Base-by-base conservation (phyloP, 1,140 invertebrate species). In the Tetraneura akinire region DNA sequence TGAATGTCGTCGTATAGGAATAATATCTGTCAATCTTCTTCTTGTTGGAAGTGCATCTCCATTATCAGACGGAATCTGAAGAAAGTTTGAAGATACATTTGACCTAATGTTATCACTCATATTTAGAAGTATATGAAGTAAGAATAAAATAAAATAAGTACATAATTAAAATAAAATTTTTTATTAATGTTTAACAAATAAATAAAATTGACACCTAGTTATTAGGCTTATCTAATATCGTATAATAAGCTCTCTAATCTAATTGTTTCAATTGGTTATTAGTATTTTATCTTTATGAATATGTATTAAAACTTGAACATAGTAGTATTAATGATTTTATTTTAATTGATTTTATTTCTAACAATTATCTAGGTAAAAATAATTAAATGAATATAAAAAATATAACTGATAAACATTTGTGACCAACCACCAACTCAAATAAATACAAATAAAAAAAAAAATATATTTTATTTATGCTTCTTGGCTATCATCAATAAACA, bases 231-330 rank as follows among this genome's bases (percentile, higher is more conserved):
- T 78, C 74, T 78, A n/a, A 42, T 32, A 57, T 57, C 57, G 51
- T 78, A 62, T 23, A 78, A 51, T 71, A 1, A 29, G 8, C 37
- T 78, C 62, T 78, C 74, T 78, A 57, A 78, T 78, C 74, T 78
- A 26, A 55, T 42, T 42, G 37, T 78, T 78, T 60, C 74, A 78
- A 78, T 78, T 78, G 53, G 68, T 71, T 71, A 51, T n/a, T 32
- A 9, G 16, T 18, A 4, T 47, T 55, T 76, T 47, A 78, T 78
- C 74, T 78, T 78, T 14, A 45, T 49, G 16, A 9, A n/a, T 71
- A 13, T 29, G 18, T 18, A 62, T 23, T 23, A 37, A 42, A 32
- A 42, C 16, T 55, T 37, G 13, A 37, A 55, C 45, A 21, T 29
- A 45, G 37, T 29, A 78, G 23, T 74, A 74, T 42, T 74, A 18